Base-by-base conservation (phyloP, 2,888 invertebrate genomes). In the Nephrotoma guestfalica region DNA sequence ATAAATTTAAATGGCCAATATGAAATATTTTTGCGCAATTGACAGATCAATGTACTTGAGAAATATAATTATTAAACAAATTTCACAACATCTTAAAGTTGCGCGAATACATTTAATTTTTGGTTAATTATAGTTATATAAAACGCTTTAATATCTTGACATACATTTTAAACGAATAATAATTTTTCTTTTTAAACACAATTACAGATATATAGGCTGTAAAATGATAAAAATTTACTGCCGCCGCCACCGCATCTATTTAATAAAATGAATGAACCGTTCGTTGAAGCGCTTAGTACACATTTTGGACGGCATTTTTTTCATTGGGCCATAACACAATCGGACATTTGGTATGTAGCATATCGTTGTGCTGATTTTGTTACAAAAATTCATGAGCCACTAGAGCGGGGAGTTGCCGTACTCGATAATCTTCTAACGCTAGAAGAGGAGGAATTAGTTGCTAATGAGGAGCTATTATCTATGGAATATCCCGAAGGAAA, bases 341-440 rank as follows among this genome's bases (percentile, higher is more conserved):
- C 93, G 42, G 93, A 94, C 89, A 90, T 94, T 87, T 92, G 94
- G 90, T 93, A 93, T 89, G 92, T 94, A 89, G 92, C 94, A 89
- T 93, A 94, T 91, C 93, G 94, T 91, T 94, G 93, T 89, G 93
- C 94, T 83, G 92, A 93, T 89, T 91, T 93, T 47, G 90, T 91
- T 4, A 90, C 91, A 87, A 91, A 91, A 89, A 90, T 92, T 88
- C 91, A 92, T 89, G 91, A 89, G 88, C 92, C 91, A 88, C 90
- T 91, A 88, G 92, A 92, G 87, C 90, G 92, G 87, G 92, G 92
- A 87, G 91, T 92, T 87, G 91, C 91, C 88, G 94, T 95, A 89
- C 92, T 95, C 90, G 95, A 95, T 91, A 94, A 94, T 89, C 92
- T 95, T 86, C 93, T 95, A 89, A 94, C 94, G 87, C 91, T 93